phyloP scores from a whole-genome alignment of 2,113 vertebrate genomes.

The Brienomyrus longianalis region DNA sequence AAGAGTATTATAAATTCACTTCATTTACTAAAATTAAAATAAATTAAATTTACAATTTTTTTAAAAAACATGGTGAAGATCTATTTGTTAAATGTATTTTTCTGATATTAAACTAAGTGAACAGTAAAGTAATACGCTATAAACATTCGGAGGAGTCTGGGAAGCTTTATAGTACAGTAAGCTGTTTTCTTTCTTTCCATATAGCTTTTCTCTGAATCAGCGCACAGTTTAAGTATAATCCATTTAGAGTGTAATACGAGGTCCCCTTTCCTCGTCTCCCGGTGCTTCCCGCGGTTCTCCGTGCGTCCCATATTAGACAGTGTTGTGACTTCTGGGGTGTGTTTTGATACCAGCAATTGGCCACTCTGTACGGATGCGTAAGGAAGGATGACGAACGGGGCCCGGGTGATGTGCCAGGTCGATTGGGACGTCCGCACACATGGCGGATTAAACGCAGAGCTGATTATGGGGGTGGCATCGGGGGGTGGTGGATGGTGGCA shows the following conservation, averaged over 20 bases:
- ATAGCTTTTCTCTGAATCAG: constrained; percentile 8
- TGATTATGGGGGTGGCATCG: not conserved
- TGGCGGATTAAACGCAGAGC: not conserved
- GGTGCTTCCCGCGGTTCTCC: not conserved
- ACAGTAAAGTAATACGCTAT: not conserved
- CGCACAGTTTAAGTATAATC: constrained; percentile 2
- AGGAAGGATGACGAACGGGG: not conserved
- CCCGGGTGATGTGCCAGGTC: not conserved
- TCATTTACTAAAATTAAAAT: not conserved
- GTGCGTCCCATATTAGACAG: not conserved
- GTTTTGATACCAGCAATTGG: constrained; percentile 12
- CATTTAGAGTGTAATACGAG: constrained; percentile 10
- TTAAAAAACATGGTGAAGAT: not conserved
- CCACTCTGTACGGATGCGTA: not conserved
- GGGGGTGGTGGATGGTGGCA: not conserved
- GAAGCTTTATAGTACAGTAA: not conserved
- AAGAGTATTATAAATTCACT: not conserved
- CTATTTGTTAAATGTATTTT: not conserved
- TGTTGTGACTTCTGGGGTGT: constrained; percentile 15
- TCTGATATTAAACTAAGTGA: not conserved
- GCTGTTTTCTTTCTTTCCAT: not conserved
- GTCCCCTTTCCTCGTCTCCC: not conserved
- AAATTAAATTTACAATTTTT: not conserved
- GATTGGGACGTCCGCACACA: not conserved
- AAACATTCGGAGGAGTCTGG: not conserved